These are phyloP conservation scores for Melanostigma gelatinosum DNA, from an alignment of 2,113 vertebrate genomes.

Conservation along the genomic window DNA sequence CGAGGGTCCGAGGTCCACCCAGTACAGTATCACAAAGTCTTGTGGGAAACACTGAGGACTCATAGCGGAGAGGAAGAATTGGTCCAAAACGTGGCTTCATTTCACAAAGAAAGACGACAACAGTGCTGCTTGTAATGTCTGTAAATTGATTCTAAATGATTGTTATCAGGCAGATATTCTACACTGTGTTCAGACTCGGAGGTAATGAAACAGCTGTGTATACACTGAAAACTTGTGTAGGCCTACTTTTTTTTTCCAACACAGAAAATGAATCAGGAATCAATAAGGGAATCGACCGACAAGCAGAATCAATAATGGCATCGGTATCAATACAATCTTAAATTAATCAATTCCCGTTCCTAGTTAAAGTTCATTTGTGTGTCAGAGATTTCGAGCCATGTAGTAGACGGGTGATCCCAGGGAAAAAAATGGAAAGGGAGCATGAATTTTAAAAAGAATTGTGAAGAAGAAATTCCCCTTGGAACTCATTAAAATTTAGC, in stretches of 20 bases:
- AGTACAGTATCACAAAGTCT: no score
- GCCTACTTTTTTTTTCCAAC: background rate
- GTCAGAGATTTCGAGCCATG: conserved; percentile 78
- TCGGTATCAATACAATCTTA: background rate
- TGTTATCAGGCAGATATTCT: background rate
- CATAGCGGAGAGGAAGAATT: background rate
- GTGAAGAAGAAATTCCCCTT: conserved; percentile 80
- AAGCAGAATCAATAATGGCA: background rate
- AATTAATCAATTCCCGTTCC: background rate
- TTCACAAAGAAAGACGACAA: background rate
- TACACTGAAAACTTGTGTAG: background rate
- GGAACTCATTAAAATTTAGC: conserved; percentile 87
- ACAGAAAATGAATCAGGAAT: background rate
- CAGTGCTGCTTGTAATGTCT: no score
- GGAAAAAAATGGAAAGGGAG: conserved; percentile 31
- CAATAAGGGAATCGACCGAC: background rate
- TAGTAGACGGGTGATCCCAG: conserved; percentile 59
- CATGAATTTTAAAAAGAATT: conserved; percentile 29
- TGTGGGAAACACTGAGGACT: background rate
- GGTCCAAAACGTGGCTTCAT: background rate
- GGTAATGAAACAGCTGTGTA: background rate
- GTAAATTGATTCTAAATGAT: no score
- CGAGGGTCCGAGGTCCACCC: no score
- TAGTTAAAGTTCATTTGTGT: conserved; percentile 1
- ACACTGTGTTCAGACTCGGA: background rate